A percentile compares a stretch with the other conserved stretches of the same genome.
These are phyloP conservation scores for Drosophila athabasca DNA, from an alignment of 1,140 invertebrate genomes.

Conservation along the genomic window DNA sequence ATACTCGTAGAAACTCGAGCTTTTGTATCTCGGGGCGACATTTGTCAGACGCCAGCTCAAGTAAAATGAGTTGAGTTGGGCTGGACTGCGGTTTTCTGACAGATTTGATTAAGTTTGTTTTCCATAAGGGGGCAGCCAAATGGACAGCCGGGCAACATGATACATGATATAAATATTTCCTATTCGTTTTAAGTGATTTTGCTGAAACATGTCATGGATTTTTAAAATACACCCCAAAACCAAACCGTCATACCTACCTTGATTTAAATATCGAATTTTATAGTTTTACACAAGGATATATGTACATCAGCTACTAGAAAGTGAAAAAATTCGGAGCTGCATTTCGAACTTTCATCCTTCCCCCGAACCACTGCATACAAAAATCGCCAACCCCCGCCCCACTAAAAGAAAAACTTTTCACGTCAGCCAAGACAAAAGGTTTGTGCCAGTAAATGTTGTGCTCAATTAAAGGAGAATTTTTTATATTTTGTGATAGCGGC, in stretches of 20 bases:
- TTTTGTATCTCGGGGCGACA: constrained; percentile 55
- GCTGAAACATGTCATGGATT: too few species aligned
- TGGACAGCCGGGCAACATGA: constrained; percentile 24
- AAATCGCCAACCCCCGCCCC: not conserved
- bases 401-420: constrained; percentile 8
- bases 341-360: constrained; percentile 1
- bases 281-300: constrained; percentile 30
- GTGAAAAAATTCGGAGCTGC: constrained; percentile 51
- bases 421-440: constrained; percentile 8
- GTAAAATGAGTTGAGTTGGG: constrained; percentile 47
- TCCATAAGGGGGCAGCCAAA: constrained; percentile 17
- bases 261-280: too few species aligned
- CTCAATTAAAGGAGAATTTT: constrained; percentile 63
- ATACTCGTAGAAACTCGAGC: constrained; percentile 30
- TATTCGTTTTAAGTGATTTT: not conserved
- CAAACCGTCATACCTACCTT: too few species aligned
- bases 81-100: constrained; percentile 68
- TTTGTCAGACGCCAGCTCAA: constrained; percentile 54
- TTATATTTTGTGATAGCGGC: constrained; percentile 40
- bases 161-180: constrained; percentile 13
- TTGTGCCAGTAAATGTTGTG: constrained; percentile 60
- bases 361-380: constrained; percentile 1
- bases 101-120: constrained; percentile 71
- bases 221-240: too few species aligned
- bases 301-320: constrained; percentile 46